These are phyloP conservation scores for Muntiacus muntjak DNA, from an alignment of 2,113 vertebrate genomes.

Conservation along the genomic window DNA sequence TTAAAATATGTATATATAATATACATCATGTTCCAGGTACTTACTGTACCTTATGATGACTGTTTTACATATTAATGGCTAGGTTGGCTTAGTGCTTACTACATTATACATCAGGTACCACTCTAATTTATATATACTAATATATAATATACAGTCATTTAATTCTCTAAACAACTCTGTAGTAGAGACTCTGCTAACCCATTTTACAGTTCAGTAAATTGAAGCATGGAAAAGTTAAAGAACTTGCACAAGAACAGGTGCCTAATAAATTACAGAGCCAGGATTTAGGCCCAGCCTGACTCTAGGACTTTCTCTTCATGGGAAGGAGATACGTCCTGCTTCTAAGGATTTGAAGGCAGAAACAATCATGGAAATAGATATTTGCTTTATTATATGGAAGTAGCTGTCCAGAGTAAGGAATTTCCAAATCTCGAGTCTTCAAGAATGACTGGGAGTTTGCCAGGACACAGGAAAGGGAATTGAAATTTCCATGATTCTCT, in stretches of 20 bases:
- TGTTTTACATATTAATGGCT: background rate
- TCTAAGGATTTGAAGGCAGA: background rate
- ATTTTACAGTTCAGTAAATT: background rate
- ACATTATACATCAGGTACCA: background rate
- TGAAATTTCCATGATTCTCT: background rate
- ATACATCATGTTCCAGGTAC: background rate
- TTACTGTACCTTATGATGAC: background rate
- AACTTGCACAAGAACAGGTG: background rate
- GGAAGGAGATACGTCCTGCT: background rate
- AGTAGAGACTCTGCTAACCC: background rate
- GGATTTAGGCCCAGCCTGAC: background rate
- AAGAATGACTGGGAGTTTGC: background rate
- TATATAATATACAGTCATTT: background rate
- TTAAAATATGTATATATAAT: background rate
- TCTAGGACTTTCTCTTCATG: background rate
- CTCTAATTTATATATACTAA: background rate
- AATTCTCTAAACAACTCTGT: background rate
- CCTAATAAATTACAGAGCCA: background rate
- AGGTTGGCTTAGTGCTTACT: background rate
- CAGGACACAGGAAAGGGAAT: background rate
- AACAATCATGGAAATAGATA: background rate
- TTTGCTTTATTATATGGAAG: background rate
- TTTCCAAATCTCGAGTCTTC: background rate
- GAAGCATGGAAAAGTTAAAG: background rate
- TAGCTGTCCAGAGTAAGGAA: background rate